These are phyloP conservation scores for Anastrepha ludens DNA, from an alignment of 1,140 invertebrate species.

Conservation along the genomic window DNA sequence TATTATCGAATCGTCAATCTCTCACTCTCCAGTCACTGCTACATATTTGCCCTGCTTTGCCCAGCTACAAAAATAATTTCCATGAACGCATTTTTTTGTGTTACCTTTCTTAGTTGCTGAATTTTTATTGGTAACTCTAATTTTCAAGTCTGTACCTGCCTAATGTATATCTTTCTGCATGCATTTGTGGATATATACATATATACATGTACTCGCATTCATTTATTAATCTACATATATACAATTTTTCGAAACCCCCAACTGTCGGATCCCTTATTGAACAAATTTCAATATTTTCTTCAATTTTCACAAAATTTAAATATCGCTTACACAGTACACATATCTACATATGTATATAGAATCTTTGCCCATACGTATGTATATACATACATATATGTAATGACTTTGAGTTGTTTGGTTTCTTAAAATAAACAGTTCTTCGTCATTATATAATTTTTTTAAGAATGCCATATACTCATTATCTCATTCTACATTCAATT, in stretches of 20 bases:
- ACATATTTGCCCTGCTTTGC: not conserved
- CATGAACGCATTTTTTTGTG: too few relatives aligned
- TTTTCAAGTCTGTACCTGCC: too few relatives aligned
- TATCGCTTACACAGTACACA: not conserved
- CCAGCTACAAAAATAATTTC: too few relatives aligned
- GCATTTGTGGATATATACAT: not conserved
- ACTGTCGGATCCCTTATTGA: conserved; percentile 33
- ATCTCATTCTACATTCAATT: conserved; percentile 4
- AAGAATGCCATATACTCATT: not conserved
- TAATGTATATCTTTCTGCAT: not conserved
- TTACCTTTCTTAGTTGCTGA: too few relatives aligned
- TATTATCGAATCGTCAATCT: not conserved
- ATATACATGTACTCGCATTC: not conserved
- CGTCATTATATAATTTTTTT: not conserved
- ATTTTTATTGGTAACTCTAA: too few relatives aligned
- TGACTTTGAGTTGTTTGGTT: conserved; percentile 23
- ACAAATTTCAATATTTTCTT: not conserved
- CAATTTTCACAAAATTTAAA: not conserved
- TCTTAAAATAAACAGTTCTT: conserved; percentile 52
- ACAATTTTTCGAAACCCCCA: conserved; percentile 27
- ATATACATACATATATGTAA: conserved; percentile 25
- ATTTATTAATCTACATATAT: not conserved
- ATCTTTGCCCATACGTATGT: conserved; percentile 7
- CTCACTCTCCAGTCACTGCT: too few relatives aligned
- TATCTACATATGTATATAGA: conserved; percentile 15